Evolutionary conservation across 2,113 vertebrate genomes (phyloP).

Genomic region (Halichoerus grypus): DNA sequence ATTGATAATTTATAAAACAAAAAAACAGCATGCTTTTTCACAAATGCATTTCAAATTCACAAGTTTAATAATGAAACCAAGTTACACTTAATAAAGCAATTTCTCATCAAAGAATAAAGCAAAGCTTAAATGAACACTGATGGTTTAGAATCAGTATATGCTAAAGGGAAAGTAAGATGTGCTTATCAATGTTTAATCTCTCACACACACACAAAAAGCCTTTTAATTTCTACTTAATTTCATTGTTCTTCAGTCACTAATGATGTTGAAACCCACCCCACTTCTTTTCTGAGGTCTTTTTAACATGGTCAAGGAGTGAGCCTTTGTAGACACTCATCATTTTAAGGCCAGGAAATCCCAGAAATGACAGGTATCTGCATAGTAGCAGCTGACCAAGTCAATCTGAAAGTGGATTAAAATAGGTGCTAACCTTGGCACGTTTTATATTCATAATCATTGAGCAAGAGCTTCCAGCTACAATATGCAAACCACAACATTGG

Average conservation of each 20-base stretch:
- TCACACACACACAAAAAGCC: neutral
- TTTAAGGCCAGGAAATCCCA: conserved; percentile 14
- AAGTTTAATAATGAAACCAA: conserved; percentile 64
- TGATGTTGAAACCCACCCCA: neutral
- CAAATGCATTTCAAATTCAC: conserved; percentile 38
- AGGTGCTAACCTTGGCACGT: neutral
- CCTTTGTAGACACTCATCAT: neutral
- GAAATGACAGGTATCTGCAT: neutral
- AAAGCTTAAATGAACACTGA: neutral
- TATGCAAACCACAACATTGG: neutral
- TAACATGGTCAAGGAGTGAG: neutral
- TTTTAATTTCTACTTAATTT: conserved; percentile 44
- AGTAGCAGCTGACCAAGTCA: neutral
- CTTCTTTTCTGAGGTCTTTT: neutral
- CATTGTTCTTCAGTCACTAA: neutral
- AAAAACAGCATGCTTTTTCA: conserved; percentile 48
- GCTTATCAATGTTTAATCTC: neutral
- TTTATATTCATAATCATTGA: neutral
- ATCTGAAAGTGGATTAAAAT: neutral
- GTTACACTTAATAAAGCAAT: conserved; percentile 51
- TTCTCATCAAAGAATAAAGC: conserved; percentile 29
- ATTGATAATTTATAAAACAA: conserved; percentile 25
- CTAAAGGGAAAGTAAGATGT: neutral
- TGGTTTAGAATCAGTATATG: neutral
- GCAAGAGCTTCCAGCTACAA: neutral